Conservation (phyloP, 30 jellyfish, hydroid and myxozoan species). For the Turritopsis dohrnii region DNA sequence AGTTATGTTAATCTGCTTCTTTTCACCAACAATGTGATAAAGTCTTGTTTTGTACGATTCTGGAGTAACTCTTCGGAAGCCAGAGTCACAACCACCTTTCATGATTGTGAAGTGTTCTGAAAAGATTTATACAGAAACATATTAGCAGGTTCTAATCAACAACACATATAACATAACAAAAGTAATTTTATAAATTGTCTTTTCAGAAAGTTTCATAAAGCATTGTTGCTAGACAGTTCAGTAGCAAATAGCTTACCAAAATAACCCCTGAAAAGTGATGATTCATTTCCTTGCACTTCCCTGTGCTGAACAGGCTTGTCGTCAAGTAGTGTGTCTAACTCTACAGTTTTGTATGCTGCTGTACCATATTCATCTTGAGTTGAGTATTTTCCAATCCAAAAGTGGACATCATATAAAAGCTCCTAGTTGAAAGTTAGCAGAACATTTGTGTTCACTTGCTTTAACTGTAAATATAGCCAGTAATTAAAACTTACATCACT, state of each 20-base stretch:
- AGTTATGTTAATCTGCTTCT: conserved; percentile 62
- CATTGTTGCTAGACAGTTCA: too few species aligned
- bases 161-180: background rate
- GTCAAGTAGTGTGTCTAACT: conserved; percentile 89
- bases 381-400: conserved; percentile 96
- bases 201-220: too few species aligned
- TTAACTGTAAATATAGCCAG: background rate
- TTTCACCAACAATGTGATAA: conserved; percentile 60
- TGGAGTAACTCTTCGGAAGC: conserved; percentile 95
- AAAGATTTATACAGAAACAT: background rate
- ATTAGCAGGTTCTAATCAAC: background rate
- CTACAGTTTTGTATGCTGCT: conserved; percentile 99
- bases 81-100: conserved; percentile 65
- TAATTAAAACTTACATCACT: conserved; percentile 55
- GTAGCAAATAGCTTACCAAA: conserved; percentile 55
- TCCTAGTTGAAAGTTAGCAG: conserved; percentile 27
- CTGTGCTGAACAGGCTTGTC: conserved; percentile 98
- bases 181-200: too few species aligned
- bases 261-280: conserved; percentile 68
- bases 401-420: conserved; percentile 84
- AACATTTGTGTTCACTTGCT: too few species aligned
- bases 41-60: conserved; percentile 83
- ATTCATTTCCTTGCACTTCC: conserved; percentile 93
- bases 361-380: conserved; percentile 98
- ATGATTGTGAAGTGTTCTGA: conserved; percentile 30